Evolutionary conservation across 1,140 invertebrate species (phyloP), one percentile per base, ranked within the genome.

Genomic region (Drosophila biarmipes): DNA sequence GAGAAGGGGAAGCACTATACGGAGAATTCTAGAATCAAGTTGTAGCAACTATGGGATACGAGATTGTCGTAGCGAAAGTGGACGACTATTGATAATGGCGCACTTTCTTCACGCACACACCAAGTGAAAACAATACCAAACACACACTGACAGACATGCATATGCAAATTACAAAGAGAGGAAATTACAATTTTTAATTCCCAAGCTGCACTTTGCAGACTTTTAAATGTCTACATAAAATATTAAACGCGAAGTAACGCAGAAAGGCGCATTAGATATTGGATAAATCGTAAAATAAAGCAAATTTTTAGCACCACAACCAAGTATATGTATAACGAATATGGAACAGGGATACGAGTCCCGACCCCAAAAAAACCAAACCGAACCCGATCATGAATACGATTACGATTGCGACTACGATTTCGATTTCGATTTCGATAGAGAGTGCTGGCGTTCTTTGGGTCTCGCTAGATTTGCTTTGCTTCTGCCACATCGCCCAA

Each of bases 201-300:
- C 71, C 63, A 71, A 84, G 61, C 80, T 84, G 80, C 76, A 78
- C 74, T 82, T 84, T 78, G 80, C 80, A 75, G 80, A 66, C 57
- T 84, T 84, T 84, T 84, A 79, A 84, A 85, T 84, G 80, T 84
- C 80, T 84, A 84, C 49, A 79, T 84, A 85, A 82, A 82, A 72
- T 78, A 78, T 71, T 79, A 74, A 74, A 62, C 24, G 46, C 17
- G 54, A 76, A 61, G 42, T 77, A 58, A 42, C 45, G 21, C 61
- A 34, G 49, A 59, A 74, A 48, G 63, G 11, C 29, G n/a, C 43
- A 71, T 49, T 72, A 72, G 66, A 69, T 49, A 57, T 71, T 71
- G 67, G 64, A 71, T 69, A 78, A 78, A 67, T 61, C 37, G 59
- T 68, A 78, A 78, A 51, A 43, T 53, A 80, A 69, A 34, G n/a